Evolutionary conservation across 2,113 vertebrate species (phyloP), one percentile per base, ranked within the genome.

Genomic region (Tachysurus fulvidraco): DNA sequence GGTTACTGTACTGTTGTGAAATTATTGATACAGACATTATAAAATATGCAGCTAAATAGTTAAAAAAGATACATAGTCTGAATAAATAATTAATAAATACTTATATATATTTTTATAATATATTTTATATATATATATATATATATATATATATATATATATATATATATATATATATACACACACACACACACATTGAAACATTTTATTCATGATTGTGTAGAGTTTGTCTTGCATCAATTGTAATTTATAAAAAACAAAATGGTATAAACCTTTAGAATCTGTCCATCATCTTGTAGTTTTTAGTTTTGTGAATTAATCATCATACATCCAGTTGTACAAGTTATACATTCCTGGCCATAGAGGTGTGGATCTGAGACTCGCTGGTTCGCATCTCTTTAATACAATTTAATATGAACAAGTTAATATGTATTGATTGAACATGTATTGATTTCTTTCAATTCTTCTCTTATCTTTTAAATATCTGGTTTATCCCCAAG

Each of bases 331-430:
- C 16, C 5, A 50, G 46, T 1, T 50, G 46, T 50, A 5, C 19
- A n/a, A 55, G n/a, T 83, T 67, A 21, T 67, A 30, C 6, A 41
- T 60, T 60, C 60, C 19, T 60, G 78, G 52, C 54, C 57, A 69
- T 67, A 44, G 71, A 85, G 36, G 67, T 73, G 3, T 76, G 13
- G 9, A 84, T 84, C 50, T 86, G 36, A 55, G 87, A 85, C 11
- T 76, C 83, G 83, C 69, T 25, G 14, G 52, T 85, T 83, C 11
- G 88, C 65, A 88, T 52, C 90, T 91, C 76, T 62, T 57, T 28
- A 86, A 82, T 21, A 83, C 60, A 73, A n/a, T 50, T 1, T 50
- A 21, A 79, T 54, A 11, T 57, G 19, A 19, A 5, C 5, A 57
- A 30, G 13, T 30, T 28, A 9, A 54, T 54, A 28, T 57, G 28